Evolutionary conservation across 2,113 vertebrate genomes (phyloP), one percentile per base, ranked within the genome.

Genomic region (Chloropsis cyanopogon): DNA sequence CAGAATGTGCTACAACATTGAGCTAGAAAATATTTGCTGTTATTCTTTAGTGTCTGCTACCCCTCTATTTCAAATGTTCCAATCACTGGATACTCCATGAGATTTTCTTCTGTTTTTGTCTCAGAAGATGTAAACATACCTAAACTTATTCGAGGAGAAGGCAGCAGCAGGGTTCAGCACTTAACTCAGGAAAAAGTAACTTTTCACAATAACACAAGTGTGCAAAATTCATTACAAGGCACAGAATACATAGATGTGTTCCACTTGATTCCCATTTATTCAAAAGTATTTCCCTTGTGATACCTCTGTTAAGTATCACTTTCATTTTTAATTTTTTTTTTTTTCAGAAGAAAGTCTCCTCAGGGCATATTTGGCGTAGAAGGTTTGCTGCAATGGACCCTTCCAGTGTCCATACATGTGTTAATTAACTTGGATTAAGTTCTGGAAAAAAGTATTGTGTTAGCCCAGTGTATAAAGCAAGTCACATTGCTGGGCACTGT

Each of bases 141-240:
- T 60, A 88, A 90, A 85, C 19, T 57, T 44, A 37, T 7, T 46
- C 1, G 2, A 52, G 28, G 59, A 86, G 63, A 73, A 92, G 59
- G 83, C 41, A 88, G 63, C 42, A 84, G 64, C 10, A 64, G 31
- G 7, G 25, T 90, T 88, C 52, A 86, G 80, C 41, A 76, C 49
- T 77, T 86, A 66, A 37, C 7, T 25, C 4, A 44, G 47, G 46
- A 77, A 56, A 18, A 53, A 83, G 22, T 42, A 61, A 73, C 57
- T 56, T 85, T 77, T 73, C 59, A 69, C 60, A 82, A 57, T 24
- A 73, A 88, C 33, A 39, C 33, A 86, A 66, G 15, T 75, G 86
- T 88, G 92, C 79, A 94, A 94, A 95, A 94, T 76, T 83, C 64
- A 26, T 80, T 53, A 75, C 60, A 97, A 96, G 96, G 96, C 90